phyloP scores from a whole-genome alignment of 2,888 invertebrate genomes.

The Hyalella azteca region DNA sequence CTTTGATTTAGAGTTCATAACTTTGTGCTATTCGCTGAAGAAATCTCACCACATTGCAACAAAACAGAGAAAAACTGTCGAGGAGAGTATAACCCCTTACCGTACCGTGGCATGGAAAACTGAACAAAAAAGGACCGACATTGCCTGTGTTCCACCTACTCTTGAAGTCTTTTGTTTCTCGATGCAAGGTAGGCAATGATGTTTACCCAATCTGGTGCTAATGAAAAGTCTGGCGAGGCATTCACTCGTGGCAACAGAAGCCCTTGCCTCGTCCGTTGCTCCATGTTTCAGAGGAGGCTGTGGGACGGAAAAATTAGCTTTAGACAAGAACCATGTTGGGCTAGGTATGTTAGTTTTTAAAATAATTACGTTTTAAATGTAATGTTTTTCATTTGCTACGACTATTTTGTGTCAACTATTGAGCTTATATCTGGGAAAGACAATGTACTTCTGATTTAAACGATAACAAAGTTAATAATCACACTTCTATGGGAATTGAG shows the following conservation, averaged over 20 bases:
- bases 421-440: no score
- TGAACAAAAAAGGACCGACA: background rate
- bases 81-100: background rate
- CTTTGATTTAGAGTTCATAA: background rate
- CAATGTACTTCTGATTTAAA: no score
- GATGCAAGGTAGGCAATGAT: slow-evolving; percentile 17
- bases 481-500: no score
- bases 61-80: background rate
- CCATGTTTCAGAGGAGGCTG: no score
- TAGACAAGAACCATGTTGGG: no score
- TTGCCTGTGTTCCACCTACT: slow-evolving; percentile 5
- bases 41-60: background rate
- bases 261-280: no score
- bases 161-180: slow-evolving; percentile 18
- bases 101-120: background rate
- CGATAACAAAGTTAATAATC: no score
- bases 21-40: background rate
- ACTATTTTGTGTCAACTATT: no score
- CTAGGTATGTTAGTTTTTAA: no score
- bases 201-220: slow-evolving; percentile 24
- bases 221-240: slow-evolving; percentile 10
- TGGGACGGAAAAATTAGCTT: no score
- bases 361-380: no score
- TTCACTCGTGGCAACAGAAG: slow-evolving; percentile 6
- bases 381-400: no score